phyloP scores from a whole-genome alignment of 2,888 invertebrate genomes.

The Xanthorhoe spadicearia region DNA sequence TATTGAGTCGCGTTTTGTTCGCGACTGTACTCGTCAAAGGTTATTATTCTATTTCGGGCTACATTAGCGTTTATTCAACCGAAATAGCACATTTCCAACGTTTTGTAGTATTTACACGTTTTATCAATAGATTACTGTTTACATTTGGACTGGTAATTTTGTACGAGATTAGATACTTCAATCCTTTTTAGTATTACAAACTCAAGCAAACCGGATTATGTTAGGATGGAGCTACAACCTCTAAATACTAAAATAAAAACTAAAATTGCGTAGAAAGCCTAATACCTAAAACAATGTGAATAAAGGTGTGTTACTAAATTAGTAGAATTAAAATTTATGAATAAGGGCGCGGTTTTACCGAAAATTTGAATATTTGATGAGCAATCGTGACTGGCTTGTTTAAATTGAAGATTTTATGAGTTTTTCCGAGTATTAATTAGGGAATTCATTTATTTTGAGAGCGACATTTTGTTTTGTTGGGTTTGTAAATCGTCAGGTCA shows the following conservation, averaged over 20 bases:
- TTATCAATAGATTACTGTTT: neutral
- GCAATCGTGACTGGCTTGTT: conserved; percentile 8
- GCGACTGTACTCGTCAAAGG: neutral
- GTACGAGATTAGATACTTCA: neutral
- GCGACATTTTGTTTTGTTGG: neutral
- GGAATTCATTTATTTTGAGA: neutral
- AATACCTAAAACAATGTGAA: neutral
- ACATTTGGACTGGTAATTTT: neutral
- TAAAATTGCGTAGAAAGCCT: neutral
- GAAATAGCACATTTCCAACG: neutral
- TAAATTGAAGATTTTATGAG: conserved; percentile 2
- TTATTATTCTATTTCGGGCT: neutral
- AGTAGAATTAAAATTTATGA: neutral
- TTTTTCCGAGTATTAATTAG: neutral
- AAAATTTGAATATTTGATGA: conserved; percentile 22
- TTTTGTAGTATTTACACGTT: neutral
- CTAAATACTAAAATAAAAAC: no score
- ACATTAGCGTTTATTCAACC: neutral
- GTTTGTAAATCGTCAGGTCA: neutral
- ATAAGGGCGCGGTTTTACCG: neutral
- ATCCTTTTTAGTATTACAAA: no score
- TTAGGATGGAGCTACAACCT: no score
- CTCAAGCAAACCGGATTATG: no score
- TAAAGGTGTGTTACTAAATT: neutral
- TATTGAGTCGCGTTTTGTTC: neutral